Conservation (phyloP, 2,113 vertebrate genomes). For the Odocoileus virginianus region DNA sequence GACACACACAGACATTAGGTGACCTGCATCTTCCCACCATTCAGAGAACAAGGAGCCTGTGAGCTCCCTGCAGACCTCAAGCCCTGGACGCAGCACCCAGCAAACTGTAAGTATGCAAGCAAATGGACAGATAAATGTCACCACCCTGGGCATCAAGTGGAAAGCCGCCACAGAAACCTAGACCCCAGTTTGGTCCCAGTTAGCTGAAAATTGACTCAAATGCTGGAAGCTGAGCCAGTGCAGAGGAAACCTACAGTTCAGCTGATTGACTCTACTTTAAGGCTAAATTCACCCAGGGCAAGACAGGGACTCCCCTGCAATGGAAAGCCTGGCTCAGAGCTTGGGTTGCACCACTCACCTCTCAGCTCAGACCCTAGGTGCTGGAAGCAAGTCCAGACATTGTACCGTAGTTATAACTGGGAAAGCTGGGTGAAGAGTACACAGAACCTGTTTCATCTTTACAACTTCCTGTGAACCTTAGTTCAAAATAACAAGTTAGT, state of each 20-base stretch:
- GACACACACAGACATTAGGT: background rate
- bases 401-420: no score
- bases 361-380: background rate
- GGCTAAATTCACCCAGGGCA: fast-evolving
- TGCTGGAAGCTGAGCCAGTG: fast-evolving
- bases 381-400: background rate
- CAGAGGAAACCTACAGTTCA: background rate
- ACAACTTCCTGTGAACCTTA: background rate
- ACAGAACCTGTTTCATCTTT: background rate
- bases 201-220: background rate
- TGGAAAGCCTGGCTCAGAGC: background rate
- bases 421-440: no score
- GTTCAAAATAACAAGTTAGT: background rate
- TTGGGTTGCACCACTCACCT: background rate
- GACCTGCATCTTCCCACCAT: background rate
- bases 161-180: background rate
- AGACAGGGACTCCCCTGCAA: background rate
- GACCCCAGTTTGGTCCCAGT: background rate
- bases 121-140: fast-evolving
- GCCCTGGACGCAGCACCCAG: fast-evolving
- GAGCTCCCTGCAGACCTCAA: background rate
- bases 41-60: background rate
- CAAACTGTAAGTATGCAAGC: fast-evolving
- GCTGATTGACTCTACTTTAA: background rate
- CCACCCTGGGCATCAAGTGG: background rate